Percentiles rank a stretch among this genome's conserved stretches.
Conservation (phyloP, 2,113 vertebrate genomes). For the Channa maculata region DNA sequence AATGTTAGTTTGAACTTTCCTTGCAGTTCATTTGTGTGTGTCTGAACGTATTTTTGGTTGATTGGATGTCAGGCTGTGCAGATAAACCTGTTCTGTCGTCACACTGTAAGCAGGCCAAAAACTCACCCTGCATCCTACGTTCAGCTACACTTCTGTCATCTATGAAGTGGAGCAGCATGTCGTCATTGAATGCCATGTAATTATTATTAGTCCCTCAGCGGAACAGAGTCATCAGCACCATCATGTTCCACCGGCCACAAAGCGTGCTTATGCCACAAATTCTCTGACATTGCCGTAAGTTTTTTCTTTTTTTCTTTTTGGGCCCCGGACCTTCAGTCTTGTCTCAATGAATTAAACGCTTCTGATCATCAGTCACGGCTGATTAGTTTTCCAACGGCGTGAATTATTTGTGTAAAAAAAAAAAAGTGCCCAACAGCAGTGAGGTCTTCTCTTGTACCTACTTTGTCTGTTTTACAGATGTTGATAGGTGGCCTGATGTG, state of each 20-base stretch:
- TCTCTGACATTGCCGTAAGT: not conserved
- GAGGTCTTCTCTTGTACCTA: conserved; percentile 10
- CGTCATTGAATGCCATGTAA: conserved; percentile 24
- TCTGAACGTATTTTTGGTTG: not conserved
- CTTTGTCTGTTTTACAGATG: conserved; percentile 17
- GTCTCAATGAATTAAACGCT: conserved; percentile 18
- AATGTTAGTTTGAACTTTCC: not conserved
- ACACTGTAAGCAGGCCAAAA: conserved; percentile 8
- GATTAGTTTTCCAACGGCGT: conserved; percentile 18
- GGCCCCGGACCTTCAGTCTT: conserved; percentile 7
- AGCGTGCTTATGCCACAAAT: conserved; percentile 16
- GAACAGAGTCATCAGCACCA: conserved; percentile 42
- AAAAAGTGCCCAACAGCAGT: not conserved
- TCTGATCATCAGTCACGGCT: conserved; percentile 1
- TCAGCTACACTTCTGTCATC: conserved; percentile 29
- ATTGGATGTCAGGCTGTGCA: not conserved
- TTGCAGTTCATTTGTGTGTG: not conserved
- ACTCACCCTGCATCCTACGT: conserved; percentile 3
- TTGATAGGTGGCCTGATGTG: conserved; percentile 26
- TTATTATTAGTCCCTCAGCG: conserved; percentile 44
- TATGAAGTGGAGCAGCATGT: not conserved
- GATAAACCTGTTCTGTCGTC: conserved; percentile 32
- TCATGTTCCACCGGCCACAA: conserved; percentile 10
- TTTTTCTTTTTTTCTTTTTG: not conserved
- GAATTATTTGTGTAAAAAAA: not conserved